Percentiles rank a stretch among this genome's conserved stretches.
These are phyloP conservation scores for Procambarus virginalis DNA, from an alignment of 1,140 invertebrate genomes.

Conservation along the genomic window DNA sequence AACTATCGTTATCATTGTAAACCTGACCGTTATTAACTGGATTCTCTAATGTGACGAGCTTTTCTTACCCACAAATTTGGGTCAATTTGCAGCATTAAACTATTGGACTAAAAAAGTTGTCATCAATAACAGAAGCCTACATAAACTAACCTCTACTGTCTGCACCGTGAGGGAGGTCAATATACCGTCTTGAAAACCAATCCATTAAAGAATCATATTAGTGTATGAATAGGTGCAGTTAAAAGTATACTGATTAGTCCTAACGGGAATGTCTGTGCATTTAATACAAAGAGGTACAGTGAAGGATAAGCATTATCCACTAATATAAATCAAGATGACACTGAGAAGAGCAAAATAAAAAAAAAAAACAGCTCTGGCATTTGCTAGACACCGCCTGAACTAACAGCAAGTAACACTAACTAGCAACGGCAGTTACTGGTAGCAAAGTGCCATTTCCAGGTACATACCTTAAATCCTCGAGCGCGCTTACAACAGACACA, in stretches of 20 bases:
- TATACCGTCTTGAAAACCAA: too few relatives aligned
- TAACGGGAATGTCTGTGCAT: too few relatives aligned
- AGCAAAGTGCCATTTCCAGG: background rate
- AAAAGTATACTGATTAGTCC: too few relatives aligned
- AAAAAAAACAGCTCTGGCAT: background rate
- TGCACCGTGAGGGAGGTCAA: background rate
- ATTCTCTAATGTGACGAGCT: too few relatives aligned
- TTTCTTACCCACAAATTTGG: too few relatives aligned
- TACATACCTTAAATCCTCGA: conserved; percentile 55
- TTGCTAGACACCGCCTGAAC: background rate
- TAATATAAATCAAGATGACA: background rate
- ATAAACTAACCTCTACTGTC: background rate
- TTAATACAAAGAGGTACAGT: background rate
- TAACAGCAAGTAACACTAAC: background rate
- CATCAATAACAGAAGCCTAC: too few relatives aligned
- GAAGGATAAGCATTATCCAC: background rate
- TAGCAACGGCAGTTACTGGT: background rate
- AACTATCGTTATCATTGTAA: background rate
- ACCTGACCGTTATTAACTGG: too few relatives aligned
- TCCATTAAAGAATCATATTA: too few relatives aligned
- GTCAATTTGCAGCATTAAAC: too few relatives aligned
- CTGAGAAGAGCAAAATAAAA: background rate
- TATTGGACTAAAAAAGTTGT: too few relatives aligned
- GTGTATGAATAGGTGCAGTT: too few relatives aligned
- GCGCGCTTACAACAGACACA: conserved; percentile 50